Evolutionary conservation across 2,888 invertebrate genomes (phyloP), one percentile per base, ranked within the genome.

Genomic region (Tenthredo amoena): DNA sequence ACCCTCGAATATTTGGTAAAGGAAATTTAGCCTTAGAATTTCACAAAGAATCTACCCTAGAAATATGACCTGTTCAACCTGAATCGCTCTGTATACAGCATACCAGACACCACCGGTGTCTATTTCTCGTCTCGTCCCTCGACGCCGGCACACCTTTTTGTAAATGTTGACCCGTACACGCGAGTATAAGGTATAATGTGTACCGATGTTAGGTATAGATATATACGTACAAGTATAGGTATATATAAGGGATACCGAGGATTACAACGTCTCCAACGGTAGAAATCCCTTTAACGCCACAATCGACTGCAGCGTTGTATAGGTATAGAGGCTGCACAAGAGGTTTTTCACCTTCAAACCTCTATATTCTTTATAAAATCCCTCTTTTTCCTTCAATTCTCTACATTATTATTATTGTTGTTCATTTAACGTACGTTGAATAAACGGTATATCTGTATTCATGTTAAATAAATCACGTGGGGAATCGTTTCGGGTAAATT

Each of bases 141-240:
- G 55, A n/a, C 55, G 55, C n/a, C n/a, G 55, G n/a, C 55, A 55
- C 55, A 55, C 55, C 55, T 55, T n/a, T 55, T 55, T 55, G n/a
- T 55, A 18, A 55, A 55, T 55, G 55, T 55, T 55, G 55, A 55
- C 55, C 55, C 7, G 55, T n/a, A 55, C 55, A 55, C 55, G 55
- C 55, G 6, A n/a, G 55, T n/a, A 55, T 55, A 55, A 55, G 55
- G 55, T 55, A 55, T 18, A 50, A 50, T 47, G 26, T 26, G 26
- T 26, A 47, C 47, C 47, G 47, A 47, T 47, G 47, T 47, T 4
- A 47, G 15, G 47, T 47, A 47, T 47, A 47, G 15, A 47, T 47
- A 47, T 12, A 47, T 10, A 43, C 10, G 40, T 43, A 43, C 7
- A 10, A 2, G 7, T 40, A 40, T 12, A 12, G 12, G 15, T 47